Evolutionary conservation across 1,140 invertebrate species (phyloP).

Genomic region (Eriosoma lanigerum): DNA sequence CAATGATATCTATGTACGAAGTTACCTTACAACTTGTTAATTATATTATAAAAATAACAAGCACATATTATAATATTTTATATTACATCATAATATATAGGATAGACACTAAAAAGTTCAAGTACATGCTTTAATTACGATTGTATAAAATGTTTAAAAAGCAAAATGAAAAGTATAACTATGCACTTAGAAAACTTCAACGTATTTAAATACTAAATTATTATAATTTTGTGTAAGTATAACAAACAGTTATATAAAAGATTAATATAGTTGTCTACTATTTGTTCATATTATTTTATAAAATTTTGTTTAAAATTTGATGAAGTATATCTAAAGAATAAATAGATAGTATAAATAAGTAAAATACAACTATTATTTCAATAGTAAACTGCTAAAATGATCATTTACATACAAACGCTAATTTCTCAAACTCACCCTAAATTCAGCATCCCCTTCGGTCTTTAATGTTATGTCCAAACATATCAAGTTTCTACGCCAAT

Average conservation of each 20-base stretch:
- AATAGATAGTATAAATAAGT: slow-evolving; percentile 22
- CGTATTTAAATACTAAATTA: too few relatives aligned
- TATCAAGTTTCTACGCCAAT: slow-evolving; percentile 25
- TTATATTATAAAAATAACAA: neutral
- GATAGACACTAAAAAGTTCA: neutral
- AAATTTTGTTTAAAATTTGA: neutral
- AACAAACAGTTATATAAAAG: too few relatives aligned
- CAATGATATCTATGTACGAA: neutral
- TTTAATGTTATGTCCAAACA: slow-evolving; percentile 32
- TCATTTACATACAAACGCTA: neutral
- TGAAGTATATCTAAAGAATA: neutral
- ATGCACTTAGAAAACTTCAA: neutral
- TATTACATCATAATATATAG: neutral
- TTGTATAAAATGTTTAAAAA: neutral
- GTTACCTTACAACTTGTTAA: neutral
- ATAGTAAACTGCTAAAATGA: neutral
- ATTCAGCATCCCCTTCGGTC: slow-evolving; percentile 26
- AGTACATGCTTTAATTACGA: neutral
- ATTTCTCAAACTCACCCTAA: slow-evolving; percentile 32
- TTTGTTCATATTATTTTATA: neutral
- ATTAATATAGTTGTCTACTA: neutral
- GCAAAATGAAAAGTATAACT: neutral
- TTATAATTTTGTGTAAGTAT: too few relatives aligned
- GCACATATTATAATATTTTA: neutral
- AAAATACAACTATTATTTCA: slow-evolving; percentile 6